These are phyloP conservation scores for Calvadosia cruxmelitensis DNA, from an alignment of 30 jellyfish, hydroid and myxozoan species.

Conservation along the genomic window DNA sequence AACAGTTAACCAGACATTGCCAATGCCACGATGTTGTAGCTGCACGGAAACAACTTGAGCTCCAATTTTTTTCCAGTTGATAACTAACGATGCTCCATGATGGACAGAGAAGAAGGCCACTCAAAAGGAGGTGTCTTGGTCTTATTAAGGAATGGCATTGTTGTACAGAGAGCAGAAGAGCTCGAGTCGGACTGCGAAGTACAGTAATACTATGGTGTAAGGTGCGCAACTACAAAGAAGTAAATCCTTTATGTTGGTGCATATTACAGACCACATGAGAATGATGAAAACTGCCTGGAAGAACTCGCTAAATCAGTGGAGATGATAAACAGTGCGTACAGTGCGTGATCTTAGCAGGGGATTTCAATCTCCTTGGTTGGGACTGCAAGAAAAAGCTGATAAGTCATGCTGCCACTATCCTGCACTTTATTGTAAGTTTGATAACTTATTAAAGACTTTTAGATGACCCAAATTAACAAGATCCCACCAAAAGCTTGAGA, in stretches of 20 bases:
- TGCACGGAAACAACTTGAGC: no score
- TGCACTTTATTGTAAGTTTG: not conserved
- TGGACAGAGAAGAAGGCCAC: no score
- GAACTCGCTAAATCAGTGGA: constrained; percentile 2
- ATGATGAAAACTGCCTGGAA: constrained; percentile 9
- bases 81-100: constrained; percentile 5
- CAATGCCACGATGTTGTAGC: constrained; percentile 26
- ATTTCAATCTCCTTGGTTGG: constrained; percentile 22
- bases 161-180: constrained; percentile 5
- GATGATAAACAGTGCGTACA: not conserved
- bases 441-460: not conserved
- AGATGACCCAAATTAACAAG: not conserved
- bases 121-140: constrained; percentile 28
- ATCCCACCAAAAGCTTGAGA: constrained; percentile 6
- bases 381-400: constrained; percentile 9
- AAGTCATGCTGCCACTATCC: not conserved
- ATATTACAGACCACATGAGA: constrained; percentile 16
- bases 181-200: constrained; percentile 25
- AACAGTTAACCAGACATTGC: constrained; percentile 23
- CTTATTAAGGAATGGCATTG: constrained; percentile 5
- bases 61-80: no score
- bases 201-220: constrained; percentile 16
- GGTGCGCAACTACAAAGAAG: not conserved
- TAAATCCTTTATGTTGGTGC: constrained; percentile 7
- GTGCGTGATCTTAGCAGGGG: constrained; percentile 3